Conservation (phyloP, 2,113 vertebrate genomes). For the Ceyx melanurus region DNA sequence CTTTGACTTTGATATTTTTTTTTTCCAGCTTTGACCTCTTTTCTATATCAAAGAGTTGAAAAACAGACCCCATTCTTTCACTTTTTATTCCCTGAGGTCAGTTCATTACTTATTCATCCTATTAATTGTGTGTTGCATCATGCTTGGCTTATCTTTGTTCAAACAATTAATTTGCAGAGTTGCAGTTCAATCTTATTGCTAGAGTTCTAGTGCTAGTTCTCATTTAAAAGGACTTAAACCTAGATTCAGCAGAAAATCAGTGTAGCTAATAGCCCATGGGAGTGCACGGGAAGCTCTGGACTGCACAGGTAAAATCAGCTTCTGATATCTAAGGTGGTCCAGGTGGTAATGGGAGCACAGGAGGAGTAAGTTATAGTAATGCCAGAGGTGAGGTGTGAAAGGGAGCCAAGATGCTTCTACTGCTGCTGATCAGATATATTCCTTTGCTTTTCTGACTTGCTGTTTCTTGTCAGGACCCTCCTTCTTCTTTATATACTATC, state of each 20-base stretch:
- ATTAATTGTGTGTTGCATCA: not conserved
- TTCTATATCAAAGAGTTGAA: constrained; percentile 49
- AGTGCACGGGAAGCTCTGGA: not conserved
- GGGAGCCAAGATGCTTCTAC: not conserved
- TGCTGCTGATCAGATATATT: not conserved
- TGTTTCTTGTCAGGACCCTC: not conserved
- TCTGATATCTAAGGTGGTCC: not conserved
- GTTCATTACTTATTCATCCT: constrained; percentile 30
- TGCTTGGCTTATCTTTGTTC: constrained; percentile 51
- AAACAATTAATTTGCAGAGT: constrained; percentile 32
- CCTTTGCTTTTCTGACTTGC: not conserved
- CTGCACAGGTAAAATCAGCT: not conserved
- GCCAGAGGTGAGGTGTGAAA: not conserved
- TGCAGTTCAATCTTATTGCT: not conserved
- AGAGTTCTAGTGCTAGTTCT: not conserved
- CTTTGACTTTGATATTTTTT: not conserved
- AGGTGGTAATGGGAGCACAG: not conserved
- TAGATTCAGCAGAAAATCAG: not conserved
- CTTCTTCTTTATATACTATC: not conserved
- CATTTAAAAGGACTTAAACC: not conserved
- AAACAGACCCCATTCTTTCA: not conserved
- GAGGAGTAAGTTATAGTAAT: not conserved
- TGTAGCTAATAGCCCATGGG: not conserved
- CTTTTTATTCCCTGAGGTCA: constrained; percentile 27
- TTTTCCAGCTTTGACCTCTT: constrained; percentile 8